Conservation (phyloP, 2,888 invertebrate genomes). For the Stenurella melanura region DNA sequence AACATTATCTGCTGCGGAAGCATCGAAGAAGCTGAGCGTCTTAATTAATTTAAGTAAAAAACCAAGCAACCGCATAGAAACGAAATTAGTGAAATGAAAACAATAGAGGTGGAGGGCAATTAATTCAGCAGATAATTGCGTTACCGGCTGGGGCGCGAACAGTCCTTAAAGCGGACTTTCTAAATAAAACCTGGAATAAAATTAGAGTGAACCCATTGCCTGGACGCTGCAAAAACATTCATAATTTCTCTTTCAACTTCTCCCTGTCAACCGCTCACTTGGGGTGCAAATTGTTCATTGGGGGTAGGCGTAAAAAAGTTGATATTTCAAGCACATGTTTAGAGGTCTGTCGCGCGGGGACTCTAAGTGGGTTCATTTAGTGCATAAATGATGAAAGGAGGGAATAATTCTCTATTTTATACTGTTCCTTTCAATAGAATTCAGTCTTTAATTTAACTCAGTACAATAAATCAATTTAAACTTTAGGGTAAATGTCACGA, state of each 20-base stretch:
- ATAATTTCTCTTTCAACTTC: conserved; percentile 20
- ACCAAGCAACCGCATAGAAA: conserved; percentile 35
- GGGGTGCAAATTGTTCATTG: conserved; percentile 10
- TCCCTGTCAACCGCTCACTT: not conserved
- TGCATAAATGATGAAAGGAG: conserved; percentile 17
- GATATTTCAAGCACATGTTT: conserved; percentile 16
- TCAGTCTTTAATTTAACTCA: not conserved
- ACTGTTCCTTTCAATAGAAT: not conserved
- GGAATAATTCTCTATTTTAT: conserved; percentile 7
- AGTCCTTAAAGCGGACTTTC: conserved; percentile 42
- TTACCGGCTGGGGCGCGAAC: conserved; percentile 62
- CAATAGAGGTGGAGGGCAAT: conserved; percentile 63
- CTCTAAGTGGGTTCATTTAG: conserved; percentile 14
- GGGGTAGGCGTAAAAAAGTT: conserved; percentile 9
- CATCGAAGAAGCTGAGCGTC: not conserved
- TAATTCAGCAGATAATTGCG: conserved; percentile 67
- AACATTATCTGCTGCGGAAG: not conserved
- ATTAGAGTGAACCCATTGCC: conserved; percentile 3
- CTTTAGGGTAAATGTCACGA: no score
- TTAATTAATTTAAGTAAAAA: conserved; percentile 12
- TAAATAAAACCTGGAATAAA: conserved; percentile 20
- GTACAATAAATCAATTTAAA: not conserved
- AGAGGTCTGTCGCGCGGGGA: conserved; percentile 15
- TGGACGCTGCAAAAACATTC: conserved; percentile 17
- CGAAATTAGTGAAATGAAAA: conserved; percentile 56